These are phyloP conservation scores for Tenthredo distinguenda DNA, from an alignment of 2,888 invertebrate species.

Conservation along the genomic window DNA sequence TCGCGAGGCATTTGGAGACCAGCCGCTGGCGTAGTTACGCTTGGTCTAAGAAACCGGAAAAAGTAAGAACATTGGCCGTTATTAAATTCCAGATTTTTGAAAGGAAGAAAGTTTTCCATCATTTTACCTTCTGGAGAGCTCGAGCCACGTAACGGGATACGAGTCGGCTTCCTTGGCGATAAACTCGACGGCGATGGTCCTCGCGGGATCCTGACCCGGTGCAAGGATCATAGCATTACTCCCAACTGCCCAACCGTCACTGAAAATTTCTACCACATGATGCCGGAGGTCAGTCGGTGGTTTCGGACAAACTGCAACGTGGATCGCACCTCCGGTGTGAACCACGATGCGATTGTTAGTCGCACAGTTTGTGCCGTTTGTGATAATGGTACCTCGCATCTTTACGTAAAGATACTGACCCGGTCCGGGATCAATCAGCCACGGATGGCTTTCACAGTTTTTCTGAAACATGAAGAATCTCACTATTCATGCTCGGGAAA, in stretches of 20 bases:
- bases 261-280: constrained; percentile 89
- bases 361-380: constrained; percentile 82
- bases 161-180: constrained; percentile 87
- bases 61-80: background rate
- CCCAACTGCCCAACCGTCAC: constrained; percentile 87
- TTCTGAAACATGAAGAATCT: constrained; percentile 80
- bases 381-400: constrained; percentile 83
- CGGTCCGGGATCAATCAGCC: constrained; percentile 88
- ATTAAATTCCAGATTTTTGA: background rate
- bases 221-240: constrained; percentile 74
- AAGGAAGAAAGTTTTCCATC: background rate
- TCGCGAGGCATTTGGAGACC: constrained; percentile 85
- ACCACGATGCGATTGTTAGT: constrained; percentile 90
- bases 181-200: constrained; percentile 89
- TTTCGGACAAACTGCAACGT: constrained; percentile 83
- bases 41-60: constrained; percentile 64
- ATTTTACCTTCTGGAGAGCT: constrained; percentile 84
- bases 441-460: constrained; percentile 89
- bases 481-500: background rate
- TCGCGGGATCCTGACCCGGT: constrained; percentile 83
- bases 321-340: constrained; percentile 85
- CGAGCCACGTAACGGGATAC: constrained; percentile 91
- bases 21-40: constrained; percentile 76
- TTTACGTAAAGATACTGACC: constrained; percentile 90
- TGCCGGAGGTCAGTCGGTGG: constrained; percentile 80